Conservation (phyloP, 2,797 vertebrate species). For the Coreius guichenoti region DNA sequence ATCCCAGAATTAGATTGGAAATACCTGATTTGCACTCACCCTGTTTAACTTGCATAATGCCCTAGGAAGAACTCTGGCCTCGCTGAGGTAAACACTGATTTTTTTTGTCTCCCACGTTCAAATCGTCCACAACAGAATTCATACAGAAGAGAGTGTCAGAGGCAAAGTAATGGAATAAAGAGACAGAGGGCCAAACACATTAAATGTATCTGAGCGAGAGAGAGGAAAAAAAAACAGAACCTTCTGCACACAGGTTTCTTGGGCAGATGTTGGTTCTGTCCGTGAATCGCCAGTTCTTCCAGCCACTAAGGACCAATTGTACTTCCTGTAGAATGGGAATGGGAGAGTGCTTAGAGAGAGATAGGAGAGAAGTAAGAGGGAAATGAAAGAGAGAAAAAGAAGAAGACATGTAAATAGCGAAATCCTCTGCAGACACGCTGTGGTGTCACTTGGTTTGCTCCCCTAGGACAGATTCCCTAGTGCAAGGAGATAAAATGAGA, state of each 20-base stretch:
- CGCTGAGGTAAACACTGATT: neutral
- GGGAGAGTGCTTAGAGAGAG: conserved; percentile 20
- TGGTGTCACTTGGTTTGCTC: conserved; percentile 57
- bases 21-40: conserved; percentile 42
- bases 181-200: conserved; percentile 36
- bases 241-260: conserved; percentile 22
- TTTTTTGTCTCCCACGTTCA: conserved; percentile 11
- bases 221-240: neutral
- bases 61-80: conserved; percentile 26
- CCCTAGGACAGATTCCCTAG: conserved; percentile 45
- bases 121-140: conserved; percentile 13
- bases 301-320: conserved; percentile 42
- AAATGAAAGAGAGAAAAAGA: conserved; percentile 8
- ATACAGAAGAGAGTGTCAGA: conserved; percentile 29
- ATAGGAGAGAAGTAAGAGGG: conserved; percentile 1
- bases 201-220: conserved; percentile 13
- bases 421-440: conserved; percentile 43
- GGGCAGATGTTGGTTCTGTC: conserved; percentile 3
- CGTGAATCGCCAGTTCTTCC: conserved; percentile 38
- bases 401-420: conserved; percentile 53
- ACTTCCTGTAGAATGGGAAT: conserved; percentile 48
- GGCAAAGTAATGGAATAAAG: conserved; percentile 16
- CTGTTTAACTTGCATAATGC: conserved; percentile 16
- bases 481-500: conserved; percentile 52
- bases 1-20: conserved; percentile 19